phyloP scores from a whole-genome alignment of 2,888 invertebrate species.

The Tinea semifulvella region DNA sequence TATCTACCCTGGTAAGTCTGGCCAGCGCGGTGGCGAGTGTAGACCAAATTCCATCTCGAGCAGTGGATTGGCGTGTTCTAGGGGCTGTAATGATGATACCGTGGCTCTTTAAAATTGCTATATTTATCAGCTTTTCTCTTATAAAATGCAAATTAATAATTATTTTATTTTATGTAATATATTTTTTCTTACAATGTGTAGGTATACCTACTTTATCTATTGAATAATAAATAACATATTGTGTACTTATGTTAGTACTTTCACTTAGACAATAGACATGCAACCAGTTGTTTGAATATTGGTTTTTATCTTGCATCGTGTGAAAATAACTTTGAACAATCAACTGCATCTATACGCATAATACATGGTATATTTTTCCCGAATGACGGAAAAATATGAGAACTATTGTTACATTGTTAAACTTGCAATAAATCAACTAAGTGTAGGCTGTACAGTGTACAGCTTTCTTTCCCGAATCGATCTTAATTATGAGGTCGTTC shows the following conservation, averaged over 20 bases:
- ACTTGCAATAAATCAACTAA: neutral
- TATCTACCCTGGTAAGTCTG: too few species aligned
- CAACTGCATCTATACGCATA: constrained; percentile 34
- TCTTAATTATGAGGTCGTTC: too few species aligned
- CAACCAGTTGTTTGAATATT: neutral
- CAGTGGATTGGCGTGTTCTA: too few species aligned
- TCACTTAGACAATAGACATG: constrained; percentile 43
- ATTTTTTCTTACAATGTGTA: too few species aligned
- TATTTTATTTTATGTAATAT: too few species aligned
- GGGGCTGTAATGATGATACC: too few species aligned
- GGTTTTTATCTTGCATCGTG: constrained; percentile 7
- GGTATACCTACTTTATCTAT: neutral
- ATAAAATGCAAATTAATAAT: too few species aligned
- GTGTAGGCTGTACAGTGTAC: neutral
- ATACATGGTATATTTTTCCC: constrained; percentile 16
- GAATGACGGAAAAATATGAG: neutral
- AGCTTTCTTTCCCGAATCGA: too few species aligned
- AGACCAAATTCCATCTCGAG: too few species aligned
- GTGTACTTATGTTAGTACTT: constrained; percentile 31
- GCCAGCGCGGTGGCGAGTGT: too few species aligned
- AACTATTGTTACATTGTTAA: neutral
- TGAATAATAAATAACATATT: constrained; percentile 5
- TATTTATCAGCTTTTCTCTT: too few species aligned
- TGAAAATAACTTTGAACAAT: constrained; percentile 31
- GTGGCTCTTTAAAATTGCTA: too few species aligned